A percentile compares a stretch with the other conserved stretches of the same genome.
Evolutionary conservation across 2,113 vertebrate species (phyloP).

Genomic region (Scortum barcoo): DNA sequence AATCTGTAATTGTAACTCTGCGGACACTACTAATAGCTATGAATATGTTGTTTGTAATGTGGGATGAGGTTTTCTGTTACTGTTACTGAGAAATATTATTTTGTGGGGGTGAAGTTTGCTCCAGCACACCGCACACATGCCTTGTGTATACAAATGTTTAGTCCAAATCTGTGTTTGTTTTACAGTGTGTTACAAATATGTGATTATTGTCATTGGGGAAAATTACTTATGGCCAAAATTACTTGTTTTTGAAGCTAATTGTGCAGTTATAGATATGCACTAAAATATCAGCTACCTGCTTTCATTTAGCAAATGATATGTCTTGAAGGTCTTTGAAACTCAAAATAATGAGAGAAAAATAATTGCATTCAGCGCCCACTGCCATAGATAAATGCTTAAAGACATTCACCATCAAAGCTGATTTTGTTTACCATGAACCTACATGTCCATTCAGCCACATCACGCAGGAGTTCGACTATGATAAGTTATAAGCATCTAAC

Average conservation of each 20-base stretch:
- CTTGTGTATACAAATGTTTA: conserved; percentile 49
- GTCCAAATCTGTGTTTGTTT: conserved; percentile 43
- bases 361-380: neutral
- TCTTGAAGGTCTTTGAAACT: neutral
- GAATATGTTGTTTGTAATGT: conserved; percentile 13
- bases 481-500: conserved; percentile 61
- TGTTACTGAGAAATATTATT: conserved; percentile 21
- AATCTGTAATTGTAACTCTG: conserved; percentile 4
- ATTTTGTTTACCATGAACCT: conserved; percentile 28
- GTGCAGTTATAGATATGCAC: neutral
- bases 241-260: neutral
- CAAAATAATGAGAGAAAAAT: neutral
- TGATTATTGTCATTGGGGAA: conserved; percentile 6
- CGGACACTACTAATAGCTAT: conserved; percentile 14
- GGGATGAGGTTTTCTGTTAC: conserved; percentile 32
- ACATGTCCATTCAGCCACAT: conserved; percentile 31
- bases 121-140: conserved; percentile 5
- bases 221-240: neutral
- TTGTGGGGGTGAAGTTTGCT: conserved; percentile 23
- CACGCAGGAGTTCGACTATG: conserved; percentile 53
- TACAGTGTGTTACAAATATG: conserved; percentile 26
- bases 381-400: neutral
- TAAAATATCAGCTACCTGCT: neutral
- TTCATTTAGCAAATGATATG: neutral
- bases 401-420: neutral